phyloP scores from a whole-genome alignment of 2,113 vertebrate species.

The Bubo bubo region DNA sequence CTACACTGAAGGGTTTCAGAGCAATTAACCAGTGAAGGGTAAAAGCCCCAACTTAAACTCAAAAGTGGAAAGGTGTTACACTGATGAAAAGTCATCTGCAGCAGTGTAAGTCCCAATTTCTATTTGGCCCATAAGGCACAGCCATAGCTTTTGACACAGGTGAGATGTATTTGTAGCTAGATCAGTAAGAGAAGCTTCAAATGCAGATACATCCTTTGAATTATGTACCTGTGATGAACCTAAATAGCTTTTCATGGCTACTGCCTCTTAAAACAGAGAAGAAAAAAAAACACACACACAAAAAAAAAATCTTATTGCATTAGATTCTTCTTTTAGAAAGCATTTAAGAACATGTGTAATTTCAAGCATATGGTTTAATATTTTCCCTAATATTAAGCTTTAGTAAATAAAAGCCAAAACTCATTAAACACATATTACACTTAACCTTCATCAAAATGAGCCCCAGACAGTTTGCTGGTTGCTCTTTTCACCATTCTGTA shows the following conservation, averaged over 20 bases:
- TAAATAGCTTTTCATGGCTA: background rate
- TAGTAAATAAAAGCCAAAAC: conserved; percentile 49
- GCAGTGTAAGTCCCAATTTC: background rate
- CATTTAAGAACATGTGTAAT: background rate
- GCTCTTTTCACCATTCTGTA: conserved; percentile 8
- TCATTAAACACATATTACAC: conserved; percentile 45
- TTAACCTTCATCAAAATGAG: conserved; percentile 40
- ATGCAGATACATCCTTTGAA: background rate
- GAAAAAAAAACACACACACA: background rate
- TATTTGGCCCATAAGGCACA: background rate
- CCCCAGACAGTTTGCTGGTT: conserved; percentile 35
- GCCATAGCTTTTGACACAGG: background rate
- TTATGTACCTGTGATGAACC: background rate
- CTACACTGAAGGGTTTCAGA: background rate
- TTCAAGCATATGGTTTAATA: conserved; percentile 47
- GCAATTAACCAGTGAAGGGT: background rate
- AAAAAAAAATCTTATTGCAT: background rate
- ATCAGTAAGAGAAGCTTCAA: background rate
- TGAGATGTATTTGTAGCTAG: background rate
- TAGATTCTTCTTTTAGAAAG: background rate
- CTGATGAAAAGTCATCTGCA: background rate
- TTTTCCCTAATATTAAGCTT: conserved; percentile 15
- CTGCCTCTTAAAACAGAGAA: background rate
- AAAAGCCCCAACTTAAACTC: background rate
- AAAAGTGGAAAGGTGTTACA: background rate